phyloP scores from a whole-genome alignment of 2,888 invertebrate genomes.

The Monopis laevigella region DNA sequence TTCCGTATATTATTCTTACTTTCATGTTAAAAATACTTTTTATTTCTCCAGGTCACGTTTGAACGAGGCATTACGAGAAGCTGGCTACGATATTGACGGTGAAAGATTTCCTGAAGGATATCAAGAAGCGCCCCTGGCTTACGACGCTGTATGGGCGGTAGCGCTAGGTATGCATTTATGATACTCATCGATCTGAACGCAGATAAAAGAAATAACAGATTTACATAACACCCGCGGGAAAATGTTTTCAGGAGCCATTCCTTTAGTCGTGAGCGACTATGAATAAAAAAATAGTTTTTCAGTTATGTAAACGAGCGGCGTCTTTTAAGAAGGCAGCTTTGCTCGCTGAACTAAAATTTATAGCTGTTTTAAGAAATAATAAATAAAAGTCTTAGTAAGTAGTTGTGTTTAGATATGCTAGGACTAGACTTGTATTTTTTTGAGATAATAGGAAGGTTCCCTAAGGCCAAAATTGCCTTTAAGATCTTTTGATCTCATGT shows the following conservation, averaged over 20 bases:
- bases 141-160: conserved; percentile 99
- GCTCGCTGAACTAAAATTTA: too few species aligned
- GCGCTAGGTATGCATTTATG: conserved; percentile 89
- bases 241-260: background rate
- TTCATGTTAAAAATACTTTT: too few species aligned
- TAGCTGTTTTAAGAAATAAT: too few species aligned
- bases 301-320: background rate
- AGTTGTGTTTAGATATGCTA: too few species aligned
- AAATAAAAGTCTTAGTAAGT: too few species aligned
- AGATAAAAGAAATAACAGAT: conserved; percentile 8
- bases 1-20: too few species aligned
- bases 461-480: too few species aligned
- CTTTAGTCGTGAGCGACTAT: conserved; percentile 4
- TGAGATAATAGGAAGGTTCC: too few species aligned
- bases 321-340: too few species aligned
- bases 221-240: conserved; percentile 8
- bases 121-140: conserved; percentile 97
- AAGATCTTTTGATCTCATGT: too few species aligned
- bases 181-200: conserved; percentile 6
- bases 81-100: conserved; percentile 87
- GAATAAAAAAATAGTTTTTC: conserved; percentile 5
- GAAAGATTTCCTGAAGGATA: conserved; percentile 92
- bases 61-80: conserved; percentile 80
- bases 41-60: conserved; percentile 78
- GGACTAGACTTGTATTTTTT: too few species aligned